These are phyloP conservation scores for Montipora cactus DNA, from an alignment of 64 coral and sea anemone genomes.

Conservation along the genomic window DNA sequence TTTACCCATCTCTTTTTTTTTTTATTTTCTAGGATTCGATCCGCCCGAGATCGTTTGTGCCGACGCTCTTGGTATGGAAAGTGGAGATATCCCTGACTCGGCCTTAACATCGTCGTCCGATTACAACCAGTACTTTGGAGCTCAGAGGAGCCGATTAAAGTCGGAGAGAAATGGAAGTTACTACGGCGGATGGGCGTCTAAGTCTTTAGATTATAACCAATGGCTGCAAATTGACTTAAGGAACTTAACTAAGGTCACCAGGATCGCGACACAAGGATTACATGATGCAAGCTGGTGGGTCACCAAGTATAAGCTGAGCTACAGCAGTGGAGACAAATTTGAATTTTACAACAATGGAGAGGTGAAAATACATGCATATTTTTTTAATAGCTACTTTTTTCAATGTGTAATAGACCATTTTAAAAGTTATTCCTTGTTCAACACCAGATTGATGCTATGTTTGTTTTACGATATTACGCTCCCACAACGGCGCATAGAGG, in stretches of 20 bases:
- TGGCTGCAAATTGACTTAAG: constrained; percentile 29
- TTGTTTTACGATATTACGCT: too few relatives aligned
- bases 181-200: constrained; percentile 33
- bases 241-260: constrained; percentile 14
- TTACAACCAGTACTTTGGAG: constrained; percentile 14
- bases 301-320: not conserved
- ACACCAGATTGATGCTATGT: too few relatives aligned
- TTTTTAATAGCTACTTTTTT: too few relatives aligned
- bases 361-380: not conserved
- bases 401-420: too few relatives aligned
- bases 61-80: constrained; percentile 1
- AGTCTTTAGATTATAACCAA: not conserved
- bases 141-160: constrained; percentile 15
- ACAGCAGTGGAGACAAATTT: constrained; percentile 8
- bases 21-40: too few relatives aligned
- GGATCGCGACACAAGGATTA: constrained; percentile 10
- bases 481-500: too few relatives aligned
- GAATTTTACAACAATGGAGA: not conserved
- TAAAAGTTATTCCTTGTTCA: too few relatives aligned
- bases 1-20: too few relatives aligned
- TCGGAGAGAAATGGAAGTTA: not conserved
- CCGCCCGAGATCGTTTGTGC: too few relatives aligned
- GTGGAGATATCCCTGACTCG: not conserved
- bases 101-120: constrained; percentile 14
- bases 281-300: constrained; percentile 16